Conservation (phyloP, 2,888 invertebrate species). For the Vesta saturnalis region DNA sequence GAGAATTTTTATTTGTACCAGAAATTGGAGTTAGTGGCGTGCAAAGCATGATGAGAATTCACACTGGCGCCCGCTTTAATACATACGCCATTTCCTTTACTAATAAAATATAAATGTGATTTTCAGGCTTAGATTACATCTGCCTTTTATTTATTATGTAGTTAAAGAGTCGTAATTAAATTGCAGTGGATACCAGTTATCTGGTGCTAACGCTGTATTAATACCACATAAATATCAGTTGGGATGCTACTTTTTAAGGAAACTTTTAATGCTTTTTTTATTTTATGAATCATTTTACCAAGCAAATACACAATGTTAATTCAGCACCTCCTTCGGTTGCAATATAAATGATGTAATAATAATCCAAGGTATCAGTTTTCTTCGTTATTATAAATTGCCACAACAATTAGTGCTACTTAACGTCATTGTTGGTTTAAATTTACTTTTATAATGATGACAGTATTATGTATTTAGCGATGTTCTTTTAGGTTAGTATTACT, state of each 20-base stretch:
- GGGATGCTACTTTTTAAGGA: neutral
- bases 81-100: constrained; percentile 28
- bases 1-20: constrained; percentile 25
- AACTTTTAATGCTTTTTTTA: neutral
- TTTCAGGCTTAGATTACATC: constrained; percentile 26
- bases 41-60: constrained; percentile 25
- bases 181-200: constrained; percentile 17
- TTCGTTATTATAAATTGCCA: too few species aligned
- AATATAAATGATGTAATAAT: too few species aligned
- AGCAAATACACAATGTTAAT: too few species aligned
- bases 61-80: constrained; percentile 28
- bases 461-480: too few species aligned
- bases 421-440: too few species aligned
- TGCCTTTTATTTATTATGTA: constrained; percentile 23
- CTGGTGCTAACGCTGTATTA: constrained; percentile 10
- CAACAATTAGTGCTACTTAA: too few species aligned
- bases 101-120: constrained; percentile 34
- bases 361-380: too few species aligned
- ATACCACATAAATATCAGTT: neutral
- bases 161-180: constrained; percentile 22
- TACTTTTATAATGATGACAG: too few species aligned
- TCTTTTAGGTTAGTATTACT: too few species aligned
- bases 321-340: neutral
- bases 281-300: too few species aligned
- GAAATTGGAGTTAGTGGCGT: constrained; percentile 21